Conservation (phyloP, 2,113 vertebrate genomes). For the Sula dactylatra region DNA sequence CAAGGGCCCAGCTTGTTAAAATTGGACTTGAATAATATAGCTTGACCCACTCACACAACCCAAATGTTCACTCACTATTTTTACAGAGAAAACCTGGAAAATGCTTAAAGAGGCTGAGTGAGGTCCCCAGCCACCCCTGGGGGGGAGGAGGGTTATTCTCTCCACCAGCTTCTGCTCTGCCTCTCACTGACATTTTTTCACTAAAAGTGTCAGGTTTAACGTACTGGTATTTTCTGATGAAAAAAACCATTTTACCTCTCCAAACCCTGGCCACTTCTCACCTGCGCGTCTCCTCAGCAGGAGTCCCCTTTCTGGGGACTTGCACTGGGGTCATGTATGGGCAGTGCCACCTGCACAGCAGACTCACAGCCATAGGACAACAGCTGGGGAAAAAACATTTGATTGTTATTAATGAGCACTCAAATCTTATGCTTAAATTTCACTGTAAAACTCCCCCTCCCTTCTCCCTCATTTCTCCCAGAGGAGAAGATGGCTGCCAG, state of each 20-base stretch:
- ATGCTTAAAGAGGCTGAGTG: not conserved
- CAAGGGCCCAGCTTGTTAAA: not conserved
- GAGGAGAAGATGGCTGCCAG: not conserved
- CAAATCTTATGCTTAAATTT: not conserved
- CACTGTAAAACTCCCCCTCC: not conserved
- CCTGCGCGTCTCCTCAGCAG: not conserved
- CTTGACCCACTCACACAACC: not conserved
- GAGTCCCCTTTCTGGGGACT: not conserved
- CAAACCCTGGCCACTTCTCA: not conserved
- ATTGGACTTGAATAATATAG: not conserved
- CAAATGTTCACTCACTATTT: not conserved
- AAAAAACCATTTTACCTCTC: not conserved
- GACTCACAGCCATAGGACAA: rapidly evolving
- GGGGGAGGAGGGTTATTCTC: not conserved
- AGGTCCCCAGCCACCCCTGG: not conserved
- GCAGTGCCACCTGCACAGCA: not conserved
- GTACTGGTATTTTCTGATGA: not conserved
- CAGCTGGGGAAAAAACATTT: not conserved
- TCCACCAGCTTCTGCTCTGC: not conserved
- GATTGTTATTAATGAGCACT: not conserved
- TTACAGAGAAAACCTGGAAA: not conserved
- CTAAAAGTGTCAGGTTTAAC: not conserved
- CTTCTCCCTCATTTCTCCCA: not conserved
- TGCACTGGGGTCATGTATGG: rapidly evolving
- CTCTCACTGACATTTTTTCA: not conserved